Base-by-base conservation (phyloP, 2,113 vertebrate species). In the Marmota flaviventris region DNA sequence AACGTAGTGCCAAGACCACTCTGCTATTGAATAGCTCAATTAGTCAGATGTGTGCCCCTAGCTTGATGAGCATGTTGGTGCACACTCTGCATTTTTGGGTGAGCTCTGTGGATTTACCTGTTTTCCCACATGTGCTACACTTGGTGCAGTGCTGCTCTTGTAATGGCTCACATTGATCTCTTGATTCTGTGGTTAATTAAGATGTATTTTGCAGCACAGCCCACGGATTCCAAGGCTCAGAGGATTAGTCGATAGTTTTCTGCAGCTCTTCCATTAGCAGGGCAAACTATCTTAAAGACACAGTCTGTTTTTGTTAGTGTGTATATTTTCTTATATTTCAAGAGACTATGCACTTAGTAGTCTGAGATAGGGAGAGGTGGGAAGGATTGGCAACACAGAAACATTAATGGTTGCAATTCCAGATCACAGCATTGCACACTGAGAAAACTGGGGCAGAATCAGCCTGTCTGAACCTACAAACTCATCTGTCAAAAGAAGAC, bases 151-250 rank as follows among this genome's bases (percentile, higher is more conserved):
- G 13, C 92, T 94, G 82, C 6, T 1, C 14, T 79, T 94, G 10
- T 94, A 97, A 94, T 96, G 84, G 89, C 67, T 97, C 82, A 29
- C 93, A 96, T 95, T 96, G 78, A 94, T 98, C 98, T 97, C 96
- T 97, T 69, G 81, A 98, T 97, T 96, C 96, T 92, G 45, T 96
- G 92, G 92, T 98, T 98, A 97, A 88, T 98, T 98, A 98, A 93
- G 94, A 98, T 94, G 79, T 97, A 98, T 98, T 98, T 97, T 96
- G 22, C 79, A 91, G 95, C 92, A 97, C 51, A 93, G 94, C 92
- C 70, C 53, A 72, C 12, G 27, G 75, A 90, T 96, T 97, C 81
- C 77, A 93, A 95, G 82, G 89, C 97, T 93, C 95, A 85, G 58
- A 95, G 85, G 85, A 94, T 97, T 97, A 94, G 96, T 96, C 18